Conservation (phyloP, 2,113 vertebrate species). For the Ptilonorhynchus violaceus region DNA sequence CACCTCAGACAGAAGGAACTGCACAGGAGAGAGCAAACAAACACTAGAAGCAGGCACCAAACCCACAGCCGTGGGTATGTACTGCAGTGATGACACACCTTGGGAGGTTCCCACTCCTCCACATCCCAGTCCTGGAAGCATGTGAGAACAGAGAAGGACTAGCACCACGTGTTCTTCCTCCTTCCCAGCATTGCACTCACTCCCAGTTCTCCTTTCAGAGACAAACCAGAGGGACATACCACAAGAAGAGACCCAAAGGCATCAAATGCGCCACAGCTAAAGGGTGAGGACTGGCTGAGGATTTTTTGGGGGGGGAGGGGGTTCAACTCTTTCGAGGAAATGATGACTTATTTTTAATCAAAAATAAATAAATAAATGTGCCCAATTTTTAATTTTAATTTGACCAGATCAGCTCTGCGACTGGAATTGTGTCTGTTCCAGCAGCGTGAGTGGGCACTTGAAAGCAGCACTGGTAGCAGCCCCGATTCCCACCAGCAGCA, state of each 20-base stretch:
- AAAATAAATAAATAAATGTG: background rate
- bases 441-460: background rate
- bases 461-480: background rate
- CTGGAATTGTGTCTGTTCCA: background rate
- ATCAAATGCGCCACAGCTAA: background rate
- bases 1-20: background rate
- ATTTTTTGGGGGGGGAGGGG: background rate
- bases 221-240: background rate
- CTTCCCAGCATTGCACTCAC: background rate
- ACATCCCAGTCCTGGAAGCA: background rate
- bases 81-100: background rate
- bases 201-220: background rate
- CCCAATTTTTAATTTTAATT: background rate
- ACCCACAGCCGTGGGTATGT: background rate
- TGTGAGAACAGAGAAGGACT: conserved; percentile 1
- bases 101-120: background rate
- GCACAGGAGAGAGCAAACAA: background rate
- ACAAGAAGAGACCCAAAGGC: background rate
- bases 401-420: background rate
- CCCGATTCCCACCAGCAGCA: background rate
- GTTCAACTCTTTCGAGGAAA: background rate
- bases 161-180: background rate
- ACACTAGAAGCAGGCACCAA: background rate
- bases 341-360: background rate
- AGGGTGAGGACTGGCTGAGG: background rate